Percentiles rank a stretch among this genome's conserved stretches.
phyloP scores from a whole-genome alignment of 2,888 invertebrate species.

The Barypeithes pellucidus region DNA sequence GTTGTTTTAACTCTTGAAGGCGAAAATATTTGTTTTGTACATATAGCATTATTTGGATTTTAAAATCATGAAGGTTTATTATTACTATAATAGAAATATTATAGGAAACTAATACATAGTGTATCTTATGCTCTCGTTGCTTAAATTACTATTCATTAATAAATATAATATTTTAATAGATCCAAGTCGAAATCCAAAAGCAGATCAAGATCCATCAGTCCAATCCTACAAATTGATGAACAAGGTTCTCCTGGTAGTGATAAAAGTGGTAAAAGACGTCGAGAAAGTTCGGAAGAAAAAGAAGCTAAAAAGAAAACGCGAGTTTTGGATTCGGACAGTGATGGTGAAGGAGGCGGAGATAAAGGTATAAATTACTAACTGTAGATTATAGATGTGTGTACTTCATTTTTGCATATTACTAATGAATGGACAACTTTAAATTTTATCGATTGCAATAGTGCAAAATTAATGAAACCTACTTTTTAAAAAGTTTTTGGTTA shows the following conservation, averaged over 20 bases:
- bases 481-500: too few relatives aligned
- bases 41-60: too few relatives aligned
- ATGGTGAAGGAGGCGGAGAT: conserved; percentile 73
- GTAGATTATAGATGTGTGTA: not conserved
- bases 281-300: conserved; percentile 63
- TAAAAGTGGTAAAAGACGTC: conserved; percentile 61
- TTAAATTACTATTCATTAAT: conserved; percentile 14
- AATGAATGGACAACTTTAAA: too few relatives aligned
- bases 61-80: too few relatives aligned
- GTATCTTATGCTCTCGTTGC: too few relatives aligned
- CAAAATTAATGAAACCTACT: too few relatives aligned
- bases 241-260: conserved; percentile 66
- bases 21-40: too few relatives aligned
- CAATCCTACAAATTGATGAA: conserved; percentile 73
- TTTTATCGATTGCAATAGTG: too few relatives aligned
- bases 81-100: too few relatives aligned
- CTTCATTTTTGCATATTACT: too few relatives aligned
- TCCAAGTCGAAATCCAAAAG: conserved; percentile 58
- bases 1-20: too few relatives aligned
- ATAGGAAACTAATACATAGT: too few relatives aligned
- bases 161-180: conserved; percentile 55
- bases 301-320: conserved; percentile 68
- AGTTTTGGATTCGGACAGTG: conserved; percentile 79
- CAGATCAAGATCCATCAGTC: conserved; percentile 68
- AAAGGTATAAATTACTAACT: conserved; percentile 51